These are phyloP conservation scores for Boloria selene DNA, from an alignment of 2,888 invertebrate genomes.

Conservation along the genomic window DNA sequence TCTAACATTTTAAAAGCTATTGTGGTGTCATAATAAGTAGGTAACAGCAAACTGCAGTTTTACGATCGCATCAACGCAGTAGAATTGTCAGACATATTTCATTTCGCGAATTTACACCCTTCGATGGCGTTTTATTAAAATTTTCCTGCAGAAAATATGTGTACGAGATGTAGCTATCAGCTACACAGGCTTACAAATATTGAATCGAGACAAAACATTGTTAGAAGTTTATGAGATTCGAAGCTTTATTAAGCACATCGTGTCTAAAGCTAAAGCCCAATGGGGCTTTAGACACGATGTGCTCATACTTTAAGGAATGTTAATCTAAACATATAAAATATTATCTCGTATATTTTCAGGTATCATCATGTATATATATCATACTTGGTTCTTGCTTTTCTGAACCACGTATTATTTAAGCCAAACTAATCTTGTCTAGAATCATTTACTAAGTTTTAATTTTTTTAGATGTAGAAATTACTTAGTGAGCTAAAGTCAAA, in stretches of 20 bases:
- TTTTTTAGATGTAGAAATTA: no score
- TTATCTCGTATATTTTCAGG: no score
- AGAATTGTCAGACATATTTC: slow-evolving; percentile 57
- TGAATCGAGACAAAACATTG: not conserved
- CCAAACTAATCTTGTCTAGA: no score
- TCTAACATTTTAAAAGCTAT: slow-evolving; percentile 1
- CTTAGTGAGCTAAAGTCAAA: no score
- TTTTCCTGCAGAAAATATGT: slow-evolving; percentile 52
- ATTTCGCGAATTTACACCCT: slow-evolving; percentile 50
- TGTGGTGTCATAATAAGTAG: slow-evolving; percentile 27
- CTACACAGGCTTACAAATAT: not conserved
- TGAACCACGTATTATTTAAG: no score
- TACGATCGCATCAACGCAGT: slow-evolving; percentile 44
- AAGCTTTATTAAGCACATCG: no score
- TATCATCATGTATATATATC: no score
- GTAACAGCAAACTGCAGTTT: slow-evolving; percentile 30
- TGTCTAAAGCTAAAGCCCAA: no score
- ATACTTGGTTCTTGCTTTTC: no score
- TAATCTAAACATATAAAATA: no score
- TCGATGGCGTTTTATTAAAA: slow-evolving; percentile 61
- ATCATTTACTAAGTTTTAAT: no score
- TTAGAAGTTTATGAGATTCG: not conserved
- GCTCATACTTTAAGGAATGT: not conserved
- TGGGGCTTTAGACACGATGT: not conserved
- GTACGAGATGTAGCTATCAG: slow-evolving; percentile 46